These are phyloP conservation scores for Spongilla lacustris DNA, from an alignment of 37 sponge, comb jelly and placozoan species.

Conservation along the genomic window DNA sequence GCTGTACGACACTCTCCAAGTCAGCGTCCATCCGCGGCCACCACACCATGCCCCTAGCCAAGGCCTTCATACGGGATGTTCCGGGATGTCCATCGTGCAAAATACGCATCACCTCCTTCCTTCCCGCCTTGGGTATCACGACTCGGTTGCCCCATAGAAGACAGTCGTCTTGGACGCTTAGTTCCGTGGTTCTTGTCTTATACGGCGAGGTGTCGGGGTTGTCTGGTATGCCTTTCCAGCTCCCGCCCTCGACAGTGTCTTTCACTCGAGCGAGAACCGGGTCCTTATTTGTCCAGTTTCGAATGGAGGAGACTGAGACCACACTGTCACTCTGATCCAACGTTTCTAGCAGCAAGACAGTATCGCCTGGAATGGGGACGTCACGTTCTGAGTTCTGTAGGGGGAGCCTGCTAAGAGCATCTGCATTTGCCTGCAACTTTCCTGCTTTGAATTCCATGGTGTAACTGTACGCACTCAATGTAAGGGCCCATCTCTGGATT, in stretches of 20 bases:
- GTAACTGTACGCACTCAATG: constrained; percentile 41
- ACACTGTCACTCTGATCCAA: not conserved
- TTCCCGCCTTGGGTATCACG: constrained; percentile 1
- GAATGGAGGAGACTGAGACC: constrained; percentile 1
- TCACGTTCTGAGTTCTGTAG: not conserved
- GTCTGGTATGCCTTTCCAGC: not conserved
- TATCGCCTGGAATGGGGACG: constrained; percentile 5
- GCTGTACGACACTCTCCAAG: not conserved
- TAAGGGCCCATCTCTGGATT: constrained; percentile 27
- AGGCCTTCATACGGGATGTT: not conserved
- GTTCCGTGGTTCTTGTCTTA: not conserved
- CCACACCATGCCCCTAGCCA: constrained; percentile 24
- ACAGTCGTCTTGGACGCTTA: not conserved
- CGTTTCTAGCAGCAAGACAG: constrained; percentile 12
- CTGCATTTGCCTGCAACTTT: constrained; percentile 22
- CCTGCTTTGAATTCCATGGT: constrained; percentile 30
- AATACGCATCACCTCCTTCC: not conserved
- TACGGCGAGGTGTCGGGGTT: not conserved
- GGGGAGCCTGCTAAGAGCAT: constrained; percentile 39
- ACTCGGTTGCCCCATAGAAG: constrained; percentile 1
- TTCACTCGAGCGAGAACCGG: not conserved
- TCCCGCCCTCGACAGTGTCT: not conserved
- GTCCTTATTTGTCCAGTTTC: constrained; percentile 18
- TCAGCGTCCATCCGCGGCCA: constrained; percentile 26
- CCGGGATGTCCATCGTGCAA: constrained; percentile 17